Conservation (phyloP, 1,140 invertebrate species). For the Bicyclus anynana region DNA sequence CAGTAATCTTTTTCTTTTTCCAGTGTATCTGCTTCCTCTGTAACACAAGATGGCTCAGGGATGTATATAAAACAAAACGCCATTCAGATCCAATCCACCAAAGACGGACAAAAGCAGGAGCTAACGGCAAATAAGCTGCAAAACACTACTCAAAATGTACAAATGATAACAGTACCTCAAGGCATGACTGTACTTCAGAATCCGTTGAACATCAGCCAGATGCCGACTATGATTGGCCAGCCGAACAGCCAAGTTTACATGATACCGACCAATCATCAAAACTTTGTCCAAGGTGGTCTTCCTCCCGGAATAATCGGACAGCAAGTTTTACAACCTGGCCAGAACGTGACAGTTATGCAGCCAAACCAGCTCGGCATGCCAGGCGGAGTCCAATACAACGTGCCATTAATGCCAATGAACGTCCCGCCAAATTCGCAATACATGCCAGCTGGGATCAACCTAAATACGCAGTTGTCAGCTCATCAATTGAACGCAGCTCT, state of each 20-base stretch:
- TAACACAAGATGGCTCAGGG: conserved; percentile 54
- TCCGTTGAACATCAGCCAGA: conserved; percentile 61
- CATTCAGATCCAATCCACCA: conserved; percentile 61
- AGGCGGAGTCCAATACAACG: conserved; percentile 62
- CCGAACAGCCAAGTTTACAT: conserved; percentile 70
- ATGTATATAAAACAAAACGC: conserved; percentile 69
- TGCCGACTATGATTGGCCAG: conserved; percentile 61
- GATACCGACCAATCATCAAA: conserved; percentile 65
- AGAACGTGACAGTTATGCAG: conserved; percentile 68
- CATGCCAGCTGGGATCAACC: conserved; percentile 58
- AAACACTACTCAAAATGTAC: conserved; percentile 58
- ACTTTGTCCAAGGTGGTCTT: conserved; percentile 49
- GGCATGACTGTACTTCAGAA: conserved; percentile 70
- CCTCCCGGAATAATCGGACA: conserved; percentile 54
- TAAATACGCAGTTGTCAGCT: conserved; percentile 61
- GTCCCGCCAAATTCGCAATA: conserved; percentile 59
- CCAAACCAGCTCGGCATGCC: conserved; percentile 60
- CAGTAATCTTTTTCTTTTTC: not conserved
- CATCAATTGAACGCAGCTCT: conserved; percentile 66
- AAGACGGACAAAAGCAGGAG: conserved; percentile 64
- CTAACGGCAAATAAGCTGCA: conserved; percentile 52
- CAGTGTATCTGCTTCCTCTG: conserved; percentile 54
- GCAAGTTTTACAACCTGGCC: conserved; percentile 59
- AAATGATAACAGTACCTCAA: conserved; percentile 68
- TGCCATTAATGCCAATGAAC: conserved; percentile 67